phyloP scores from a whole-genome alignment of 2,797 vertebrate species.

The Vireo griseus region DNA sequence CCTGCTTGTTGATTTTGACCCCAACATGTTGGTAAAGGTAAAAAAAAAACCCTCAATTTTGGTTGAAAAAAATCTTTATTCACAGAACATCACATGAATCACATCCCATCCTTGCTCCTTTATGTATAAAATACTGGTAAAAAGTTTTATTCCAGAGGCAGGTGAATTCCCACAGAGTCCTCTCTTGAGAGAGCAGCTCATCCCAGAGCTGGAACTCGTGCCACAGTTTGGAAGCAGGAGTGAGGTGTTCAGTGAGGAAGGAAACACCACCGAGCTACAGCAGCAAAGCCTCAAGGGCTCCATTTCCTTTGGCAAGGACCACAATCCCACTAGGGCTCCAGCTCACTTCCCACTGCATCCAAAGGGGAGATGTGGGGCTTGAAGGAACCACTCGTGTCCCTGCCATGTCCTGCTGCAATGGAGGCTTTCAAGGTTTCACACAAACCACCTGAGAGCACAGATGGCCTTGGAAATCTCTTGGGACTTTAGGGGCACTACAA shows the following conservation, averaged over 20 bases:
- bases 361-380: background rate
- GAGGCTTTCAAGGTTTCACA: background rate
- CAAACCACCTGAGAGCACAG: background rate
- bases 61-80: slow-evolving; percentile 24
- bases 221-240: background rate
- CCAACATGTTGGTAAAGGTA: background rate
- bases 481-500: background rate
- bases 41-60: background rate
- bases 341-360: background rate
- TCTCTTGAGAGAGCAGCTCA: background rate
- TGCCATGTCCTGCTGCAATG: background rate
- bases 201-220: background rate
- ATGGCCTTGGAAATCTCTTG: background rate
- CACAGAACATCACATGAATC: background rate
- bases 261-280: background rate
- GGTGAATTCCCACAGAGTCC: background rate
- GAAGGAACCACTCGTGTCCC: background rate
- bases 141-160: background rate
- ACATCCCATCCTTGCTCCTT: background rate
- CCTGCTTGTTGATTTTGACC: background rate
- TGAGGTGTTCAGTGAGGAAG: background rate
- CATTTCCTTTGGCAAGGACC: background rate
- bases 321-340: background rate
- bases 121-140: background rate
- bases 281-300: background rate